A percentile compares a stretch with the other conserved stretches of the same genome.
Conservation (phyloP, 2,888 invertebrate species). For the Plemyria rubiginata region DNA sequence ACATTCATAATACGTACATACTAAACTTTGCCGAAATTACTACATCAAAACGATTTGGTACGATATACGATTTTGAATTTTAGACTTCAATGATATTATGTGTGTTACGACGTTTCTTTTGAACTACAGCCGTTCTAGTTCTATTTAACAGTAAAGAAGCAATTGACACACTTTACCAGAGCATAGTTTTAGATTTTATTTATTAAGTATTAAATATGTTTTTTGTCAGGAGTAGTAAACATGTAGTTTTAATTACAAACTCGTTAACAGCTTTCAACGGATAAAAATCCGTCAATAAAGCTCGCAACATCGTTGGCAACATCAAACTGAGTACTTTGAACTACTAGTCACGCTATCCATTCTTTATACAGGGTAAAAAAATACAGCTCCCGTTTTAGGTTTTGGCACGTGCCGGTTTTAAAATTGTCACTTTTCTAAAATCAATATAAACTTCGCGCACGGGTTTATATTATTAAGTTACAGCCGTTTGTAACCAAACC, state of each 20-base stretch:
- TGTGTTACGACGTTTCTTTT: neutral
- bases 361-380: neutral
- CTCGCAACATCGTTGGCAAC: constrained; percentile 43
- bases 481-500: too few relatives aligned
- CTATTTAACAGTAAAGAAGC: constrained; percentile 1
- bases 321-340: constrained; percentile 38
- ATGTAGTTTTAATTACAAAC: constrained; percentile 28
- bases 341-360: constrained; percentile 6
- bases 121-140: neutral
- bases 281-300: constrained; percentile 43
- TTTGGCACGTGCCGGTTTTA: too few relatives aligned
- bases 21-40: constrained; percentile 5
- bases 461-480: too few relatives aligned
- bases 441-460: too few relatives aligned
- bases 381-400: neutral
- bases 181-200: neutral
- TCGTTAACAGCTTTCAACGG: constrained; percentile 23
- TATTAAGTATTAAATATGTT: constrained; percentile 6
- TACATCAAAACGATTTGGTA: neutral
- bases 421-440: too few relatives aligned
- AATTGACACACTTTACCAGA: neutral
- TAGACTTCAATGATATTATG: neutral
- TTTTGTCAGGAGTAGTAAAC: constrained; percentile 16
- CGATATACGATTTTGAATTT: neutral
- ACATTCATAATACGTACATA: neutral